phyloP scores from a whole-genome alignment of 2,888 invertebrate genomes.

The Escarpia spicata region DNA sequence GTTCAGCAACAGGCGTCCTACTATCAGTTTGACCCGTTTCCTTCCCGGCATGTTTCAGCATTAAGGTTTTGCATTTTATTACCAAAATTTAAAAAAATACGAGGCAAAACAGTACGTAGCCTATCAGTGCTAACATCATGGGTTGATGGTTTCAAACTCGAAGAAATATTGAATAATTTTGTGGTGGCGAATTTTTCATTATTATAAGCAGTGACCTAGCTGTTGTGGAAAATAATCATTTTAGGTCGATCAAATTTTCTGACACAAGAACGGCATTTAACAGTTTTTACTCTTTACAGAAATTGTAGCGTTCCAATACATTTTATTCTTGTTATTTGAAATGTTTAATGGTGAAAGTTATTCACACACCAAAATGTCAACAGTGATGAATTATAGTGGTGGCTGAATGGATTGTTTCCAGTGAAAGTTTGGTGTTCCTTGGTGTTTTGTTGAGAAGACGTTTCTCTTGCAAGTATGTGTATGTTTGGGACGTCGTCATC shows the following conservation, averaged over 20 bases:
- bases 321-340: slow-evolving; percentile 16
- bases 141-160: not conserved
- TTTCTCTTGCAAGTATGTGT: not conserved
- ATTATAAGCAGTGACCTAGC: not conserved
- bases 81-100: not conserved
- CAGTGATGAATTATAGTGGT: not conserved
- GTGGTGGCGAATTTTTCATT: not conserved
- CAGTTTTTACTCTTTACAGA: not conserved
- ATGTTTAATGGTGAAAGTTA: slow-evolving; percentile 3
- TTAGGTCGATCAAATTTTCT: not conserved
- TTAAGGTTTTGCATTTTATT: not conserved
- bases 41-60: not conserved
- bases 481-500: not conserved
- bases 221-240: not conserved
- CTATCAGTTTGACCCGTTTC: not conserved
- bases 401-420: not conserved
- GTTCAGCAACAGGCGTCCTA: not conserved
- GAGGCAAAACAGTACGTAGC: not conserved
- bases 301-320: slow-evolving; percentile 11
- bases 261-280: slow-evolving; percentile 13
- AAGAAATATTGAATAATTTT: not conserved
- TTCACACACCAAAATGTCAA: not conserved
- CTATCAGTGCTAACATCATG: not conserved
- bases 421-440: not conserved
- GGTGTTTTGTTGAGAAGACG: not conserved